A percentile compares a stretch with the other conserved stretches of the same genome.
Evolutionary conservation across 1,140 invertebrate genomes (phyloP).

Genomic region (Solen grandis): DNA sequence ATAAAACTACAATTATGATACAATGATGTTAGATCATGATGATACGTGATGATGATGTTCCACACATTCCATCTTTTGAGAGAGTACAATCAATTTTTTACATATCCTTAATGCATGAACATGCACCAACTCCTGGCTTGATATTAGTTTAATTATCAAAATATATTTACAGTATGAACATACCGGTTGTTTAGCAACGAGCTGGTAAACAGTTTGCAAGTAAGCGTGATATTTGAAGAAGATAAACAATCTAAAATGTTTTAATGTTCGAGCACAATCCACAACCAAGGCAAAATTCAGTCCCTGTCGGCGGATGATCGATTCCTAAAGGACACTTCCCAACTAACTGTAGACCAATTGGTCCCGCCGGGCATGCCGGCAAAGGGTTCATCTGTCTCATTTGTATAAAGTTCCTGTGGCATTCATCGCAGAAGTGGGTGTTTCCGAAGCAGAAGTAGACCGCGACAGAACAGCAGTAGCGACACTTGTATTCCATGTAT

Average conservation of each 20-base stretch:
- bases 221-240: no score
- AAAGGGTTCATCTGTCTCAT: not conserved
- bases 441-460: slow-evolving; percentile 59
- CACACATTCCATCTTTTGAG: no score
- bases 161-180: no score
- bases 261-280: slow-evolving; percentile 40
- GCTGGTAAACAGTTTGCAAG: no score
- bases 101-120: no score
- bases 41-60: no score
- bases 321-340: slow-evolving; percentile 51
- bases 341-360: slow-evolving; percentile 38
- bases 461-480: slow-evolving; percentile 60
- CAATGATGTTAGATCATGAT: no score
- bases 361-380: slow-evolving; percentile 56
- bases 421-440: slow-evolving; percentile 60
- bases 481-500: slow-evolving; percentile 60
- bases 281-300: slow-evolving; percentile 53
- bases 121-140: no score
- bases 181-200: no score
- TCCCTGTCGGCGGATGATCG: slow-evolving; percentile 47
- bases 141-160: no score
- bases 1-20: no score
- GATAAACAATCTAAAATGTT: not conserved
- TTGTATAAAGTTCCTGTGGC: slow-evolving; percentile 29
- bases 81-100: no score